A percentile compares a stretch with the other conserved stretches of the same genome.
phyloP scores from a whole-genome alignment of 2,888 invertebrate species.

The Trissolcus brochymenae region DNA sequence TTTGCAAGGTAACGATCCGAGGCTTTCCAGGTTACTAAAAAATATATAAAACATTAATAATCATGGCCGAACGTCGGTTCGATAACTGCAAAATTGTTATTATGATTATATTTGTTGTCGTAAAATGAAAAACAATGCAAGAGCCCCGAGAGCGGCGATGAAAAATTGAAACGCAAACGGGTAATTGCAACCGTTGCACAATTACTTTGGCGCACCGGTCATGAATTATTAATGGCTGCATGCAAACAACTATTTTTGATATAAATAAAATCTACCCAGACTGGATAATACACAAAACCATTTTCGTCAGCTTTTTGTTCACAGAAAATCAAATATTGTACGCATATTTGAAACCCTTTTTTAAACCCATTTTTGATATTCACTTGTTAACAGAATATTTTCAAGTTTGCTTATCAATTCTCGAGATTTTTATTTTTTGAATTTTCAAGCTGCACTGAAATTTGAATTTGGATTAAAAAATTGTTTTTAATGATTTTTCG shows the following conservation, averaged over 20 bases:
- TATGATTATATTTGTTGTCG: constrained; percentile 1
- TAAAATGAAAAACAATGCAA: constrained; percentile 18
- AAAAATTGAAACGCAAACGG: constrained; percentile 2
- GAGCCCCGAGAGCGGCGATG: neutral
- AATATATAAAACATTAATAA: constrained; percentile 33
- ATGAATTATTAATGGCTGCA: constrained; percentile 12
- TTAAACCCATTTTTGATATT: too few relatives aligned
- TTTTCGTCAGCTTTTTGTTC: neutral
- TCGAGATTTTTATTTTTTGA: too few relatives aligned
- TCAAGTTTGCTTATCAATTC: too few relatives aligned
- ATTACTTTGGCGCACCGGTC: constrained; percentile 3
- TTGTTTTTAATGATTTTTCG: neutral
- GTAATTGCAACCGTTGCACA: constrained; percentile 4
- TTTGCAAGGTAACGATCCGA: constrained; percentile 91
- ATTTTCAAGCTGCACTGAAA: too few relatives aligned
- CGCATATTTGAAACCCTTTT: too few relatives aligned
- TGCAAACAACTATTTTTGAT: constrained; percentile 8
- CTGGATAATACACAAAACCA: neutral
- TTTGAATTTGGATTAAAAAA: too few relatives aligned
- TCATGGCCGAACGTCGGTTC: constrained; percentile 6
- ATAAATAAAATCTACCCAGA: neutral
- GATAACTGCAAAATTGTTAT: constrained; percentile 3
- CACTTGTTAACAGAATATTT: too few relatives aligned
- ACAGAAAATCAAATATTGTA: too few relatives aligned
- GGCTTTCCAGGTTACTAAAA: constrained; percentile 83